Conservation (phyloP, 2,888 invertebrate species). For the Brenthis ino region DNA sequence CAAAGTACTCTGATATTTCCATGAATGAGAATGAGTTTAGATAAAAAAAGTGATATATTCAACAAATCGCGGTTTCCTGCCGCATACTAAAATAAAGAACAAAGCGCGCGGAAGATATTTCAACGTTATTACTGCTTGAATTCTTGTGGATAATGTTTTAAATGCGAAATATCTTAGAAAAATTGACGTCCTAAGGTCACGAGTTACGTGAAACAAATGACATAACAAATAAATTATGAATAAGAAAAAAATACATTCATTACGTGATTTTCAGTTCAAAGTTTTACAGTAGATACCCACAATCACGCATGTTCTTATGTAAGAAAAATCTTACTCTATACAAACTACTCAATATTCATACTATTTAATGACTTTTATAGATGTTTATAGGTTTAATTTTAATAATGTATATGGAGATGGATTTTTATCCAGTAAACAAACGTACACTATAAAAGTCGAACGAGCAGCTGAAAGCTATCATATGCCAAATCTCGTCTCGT, state of each 20-base stretch:
- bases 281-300: no score
- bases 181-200: background rate
- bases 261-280: no score
- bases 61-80: conserved; percentile 9
- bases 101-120: background rate
- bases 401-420: background rate
- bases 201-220: background rate
- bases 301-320: no score
- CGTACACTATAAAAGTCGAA: conserved; percentile 1
- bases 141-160: conserved; percentile 1
- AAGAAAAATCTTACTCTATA: background rate
- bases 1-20: conserved; percentile 29
- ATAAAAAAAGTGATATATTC: conserved; percentile 19
- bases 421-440: background rate
- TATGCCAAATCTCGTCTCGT: conserved; percentile 26
- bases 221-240: background rate
- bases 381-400: no score
- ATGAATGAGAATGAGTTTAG: conserved; percentile 22
- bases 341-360: background rate
- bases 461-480: conserved; percentile 18
- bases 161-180: background rate
- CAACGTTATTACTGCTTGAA: conserved; percentile 4
- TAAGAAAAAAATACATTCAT: background rate
- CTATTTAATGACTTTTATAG: background rate
- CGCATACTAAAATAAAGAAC: conserved; percentile 17